Conservation (phyloP, 1,140 invertebrate species). For the Gerris buenoi region DNA sequence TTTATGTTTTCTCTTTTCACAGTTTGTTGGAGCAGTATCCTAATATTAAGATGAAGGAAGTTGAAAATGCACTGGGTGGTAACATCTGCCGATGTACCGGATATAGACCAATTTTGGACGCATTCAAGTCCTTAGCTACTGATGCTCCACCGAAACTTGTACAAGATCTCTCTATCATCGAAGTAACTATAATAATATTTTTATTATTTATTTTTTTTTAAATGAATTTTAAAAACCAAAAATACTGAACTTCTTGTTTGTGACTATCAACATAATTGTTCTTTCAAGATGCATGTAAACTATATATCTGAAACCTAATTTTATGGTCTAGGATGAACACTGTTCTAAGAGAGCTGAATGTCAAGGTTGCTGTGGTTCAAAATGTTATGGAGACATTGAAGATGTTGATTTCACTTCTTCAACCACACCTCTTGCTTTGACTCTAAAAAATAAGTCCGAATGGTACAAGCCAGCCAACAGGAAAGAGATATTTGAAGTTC, state of each 20-base stretch:
- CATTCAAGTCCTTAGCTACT: conserved; percentile 41
- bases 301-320: too few relatives aligned
- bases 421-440: not conserved
- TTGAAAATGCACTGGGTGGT: conserved; percentile 61
- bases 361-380: not conserved
- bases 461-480: conserved; percentile 9
- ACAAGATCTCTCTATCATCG: not conserved
- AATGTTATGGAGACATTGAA: not conserved
- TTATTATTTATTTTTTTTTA: not conserved
- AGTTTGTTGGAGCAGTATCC: conserved; percentile 9
- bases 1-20: conserved; percentile 2
- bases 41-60: conserved; percentile 28
- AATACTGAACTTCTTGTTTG: too few relatives aligned
- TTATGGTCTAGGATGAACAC: not conserved
- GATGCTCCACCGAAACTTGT: conserved; percentile 21
- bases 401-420: not conserved
- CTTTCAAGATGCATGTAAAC: not conserved
- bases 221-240: too few relatives aligned
- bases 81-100: conserved; percentile 80
- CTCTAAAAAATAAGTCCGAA: conserved; percentile 7
- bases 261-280: too few relatives aligned
- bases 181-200: conserved; percentile 2
- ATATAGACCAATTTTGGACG: conserved; percentile 67
- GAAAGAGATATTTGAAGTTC: conserved; percentile 32
- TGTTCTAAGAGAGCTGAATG: not conserved